Evolutionary conservation across 2,888 invertebrate genomes (phyloP).

Genomic region (Phengaris alcon): DNA sequence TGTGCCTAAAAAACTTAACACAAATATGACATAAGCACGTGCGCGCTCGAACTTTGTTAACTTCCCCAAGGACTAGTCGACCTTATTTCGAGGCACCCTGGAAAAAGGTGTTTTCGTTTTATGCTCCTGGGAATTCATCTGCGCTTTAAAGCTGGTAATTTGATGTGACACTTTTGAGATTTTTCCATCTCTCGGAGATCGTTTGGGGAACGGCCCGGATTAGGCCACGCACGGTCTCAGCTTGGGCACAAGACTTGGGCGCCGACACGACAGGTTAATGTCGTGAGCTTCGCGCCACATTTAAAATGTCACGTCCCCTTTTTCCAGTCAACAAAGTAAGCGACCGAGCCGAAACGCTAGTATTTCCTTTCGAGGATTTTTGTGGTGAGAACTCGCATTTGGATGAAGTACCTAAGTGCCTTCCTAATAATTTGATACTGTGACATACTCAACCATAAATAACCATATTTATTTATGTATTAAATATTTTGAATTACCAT

Average conservation of each 20-base stretch:
- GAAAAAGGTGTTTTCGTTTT: slow-evolving; percentile 74
- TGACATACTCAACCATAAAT: not conserved
- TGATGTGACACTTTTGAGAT: slow-evolving; percentile 76
- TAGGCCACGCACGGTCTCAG: slow-evolving; percentile 69
- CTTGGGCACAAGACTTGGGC: slow-evolving; percentile 57
- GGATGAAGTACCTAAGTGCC: not conserved
- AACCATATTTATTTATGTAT: slow-evolving; percentile 53
- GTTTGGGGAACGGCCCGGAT: slow-evolving; percentile 68
- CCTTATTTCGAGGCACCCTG: slow-evolving; percentile 71
- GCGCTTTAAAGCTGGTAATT: slow-evolving; percentile 77
- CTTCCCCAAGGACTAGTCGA: slow-evolving; percentile 73
- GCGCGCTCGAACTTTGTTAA: slow-evolving; percentile 67
- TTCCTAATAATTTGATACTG: not conserved
- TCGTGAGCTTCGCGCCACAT: slow-evolving; percentile 73
- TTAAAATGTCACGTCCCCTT: slow-evolving; percentile 77
- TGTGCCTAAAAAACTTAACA: slow-evolving; percentile 70
- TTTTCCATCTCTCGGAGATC: slow-evolving; percentile 74
- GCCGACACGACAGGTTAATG: slow-evolving; percentile 76
- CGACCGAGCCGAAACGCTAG: slow-evolving; percentile 57
- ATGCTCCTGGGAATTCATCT: slow-evolving; percentile 65
- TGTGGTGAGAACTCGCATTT: not conserved
- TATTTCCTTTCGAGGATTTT: slow-evolving; percentile 38
- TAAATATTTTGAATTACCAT: slow-evolving; percentile 55
- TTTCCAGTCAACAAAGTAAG: slow-evolving; percentile 66
- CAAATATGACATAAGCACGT: slow-evolving; percentile 77